These are phyloP conservation scores for Aphelocoma californica DNA, from an alignment of 2,797 vertebrate species.

Conservation along the genomic window DNA sequence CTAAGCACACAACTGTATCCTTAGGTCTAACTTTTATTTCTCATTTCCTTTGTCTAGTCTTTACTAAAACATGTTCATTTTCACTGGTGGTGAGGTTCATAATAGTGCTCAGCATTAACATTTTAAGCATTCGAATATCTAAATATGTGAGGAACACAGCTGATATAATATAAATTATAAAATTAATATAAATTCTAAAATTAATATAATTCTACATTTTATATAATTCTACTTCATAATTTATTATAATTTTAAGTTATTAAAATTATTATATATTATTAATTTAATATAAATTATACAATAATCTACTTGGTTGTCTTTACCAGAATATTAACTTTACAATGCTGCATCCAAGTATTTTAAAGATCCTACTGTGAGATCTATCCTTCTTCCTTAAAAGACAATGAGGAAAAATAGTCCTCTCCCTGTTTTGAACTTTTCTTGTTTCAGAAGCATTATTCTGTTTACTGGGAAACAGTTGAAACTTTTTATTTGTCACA, in stretches of 20 bases:
- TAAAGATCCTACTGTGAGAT: not conserved
- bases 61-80: not conserved
- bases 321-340: not conserved
- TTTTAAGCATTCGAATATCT: not conserved
- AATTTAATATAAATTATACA: not conserved
- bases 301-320: not conserved
- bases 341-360: not conserved
- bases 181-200: not conserved
- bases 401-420: not conserved
- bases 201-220: not conserved
- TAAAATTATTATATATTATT: not conserved
- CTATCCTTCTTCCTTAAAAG: not conserved
- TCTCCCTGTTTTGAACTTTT: not conserved
- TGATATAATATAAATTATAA: too few relatives aligned
- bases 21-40: not conserved
- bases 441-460: not conserved
- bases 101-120: not conserved
- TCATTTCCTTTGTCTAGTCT: not conserved
- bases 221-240: not conserved
- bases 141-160: not conserved
- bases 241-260: not conserved
- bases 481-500: not conserved
- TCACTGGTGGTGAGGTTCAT: not conserved
- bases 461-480: not conserved
- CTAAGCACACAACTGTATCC: not conserved